Evolutionary conservation across 2,888 invertebrate genomes (phyloP).

Genomic region (Deroplatys truncata): DNA sequence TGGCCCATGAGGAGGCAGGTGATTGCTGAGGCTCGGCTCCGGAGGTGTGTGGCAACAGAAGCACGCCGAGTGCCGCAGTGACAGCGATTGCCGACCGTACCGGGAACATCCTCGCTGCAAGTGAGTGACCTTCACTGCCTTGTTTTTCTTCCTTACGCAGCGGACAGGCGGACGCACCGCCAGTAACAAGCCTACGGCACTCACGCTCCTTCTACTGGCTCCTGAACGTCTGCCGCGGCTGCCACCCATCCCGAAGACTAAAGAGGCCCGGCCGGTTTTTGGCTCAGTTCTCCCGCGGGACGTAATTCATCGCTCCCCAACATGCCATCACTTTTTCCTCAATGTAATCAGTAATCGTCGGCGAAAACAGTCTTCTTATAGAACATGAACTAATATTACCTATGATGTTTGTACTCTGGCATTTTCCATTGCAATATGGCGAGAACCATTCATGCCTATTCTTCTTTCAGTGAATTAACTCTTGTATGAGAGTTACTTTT

Average conservation of each 20-base stretch:
- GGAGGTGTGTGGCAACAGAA: neutral
- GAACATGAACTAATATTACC: too few species aligned
- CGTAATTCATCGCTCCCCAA: neutral
- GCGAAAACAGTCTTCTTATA: too few species aligned
- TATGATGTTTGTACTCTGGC: too few species aligned
- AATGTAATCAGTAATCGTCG: neutral
- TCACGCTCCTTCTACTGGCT: neutral
- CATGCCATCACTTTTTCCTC: neutral
- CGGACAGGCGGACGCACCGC: neutral
- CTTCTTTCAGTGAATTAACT: too few species aligned
- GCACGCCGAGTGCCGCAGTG: neutral
- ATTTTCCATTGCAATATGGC: too few species aligned
- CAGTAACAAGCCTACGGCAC: neutral
- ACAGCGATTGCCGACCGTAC: neutral
- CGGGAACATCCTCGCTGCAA: neutral
- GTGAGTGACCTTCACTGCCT: neutral
- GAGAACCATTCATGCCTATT: too few species aligned
- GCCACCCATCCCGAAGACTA: neutral
- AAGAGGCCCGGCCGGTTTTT: neutral
- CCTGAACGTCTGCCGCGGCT: neutral
- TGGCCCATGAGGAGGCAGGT: neutral
- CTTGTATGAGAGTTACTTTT: too few species aligned
- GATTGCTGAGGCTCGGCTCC: neutral
- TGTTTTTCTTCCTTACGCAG: neutral
- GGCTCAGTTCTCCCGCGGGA: neutral